These are phyloP conservation scores for Natrix natrix DNA, from an alignment of 2,797 vertebrate species.

Conservation along the genomic window DNA sequence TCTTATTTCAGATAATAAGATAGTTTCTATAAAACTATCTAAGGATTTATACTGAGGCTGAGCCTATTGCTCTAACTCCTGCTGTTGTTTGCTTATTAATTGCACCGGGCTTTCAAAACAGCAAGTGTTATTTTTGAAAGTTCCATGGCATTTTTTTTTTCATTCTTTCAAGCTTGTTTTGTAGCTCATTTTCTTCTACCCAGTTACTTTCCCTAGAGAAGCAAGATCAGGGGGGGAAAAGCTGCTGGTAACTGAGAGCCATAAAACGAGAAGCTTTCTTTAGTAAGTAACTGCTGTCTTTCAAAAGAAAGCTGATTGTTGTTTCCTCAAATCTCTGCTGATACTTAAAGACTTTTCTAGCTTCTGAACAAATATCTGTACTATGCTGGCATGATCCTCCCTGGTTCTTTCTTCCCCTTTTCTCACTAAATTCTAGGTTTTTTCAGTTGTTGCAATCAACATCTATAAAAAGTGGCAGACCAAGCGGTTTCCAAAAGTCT, in stretches of 20 bases:
- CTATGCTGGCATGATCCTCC: neutral
- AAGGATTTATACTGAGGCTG: slow-evolving; percentile 25
- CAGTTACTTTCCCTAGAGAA: slow-evolving; percentile 21
- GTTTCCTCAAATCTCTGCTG: neutral
- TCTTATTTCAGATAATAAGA: slow-evolving; percentile 40
- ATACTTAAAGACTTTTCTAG: neutral
- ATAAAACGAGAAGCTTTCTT: slow-evolving; percentile 7
- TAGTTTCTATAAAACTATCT: slow-evolving; percentile 15
- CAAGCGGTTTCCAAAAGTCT: neutral
- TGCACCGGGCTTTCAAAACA: slow-evolving; percentile 6
- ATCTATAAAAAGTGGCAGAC: neutral
- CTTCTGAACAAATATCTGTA: neutral
- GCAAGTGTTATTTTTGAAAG: slow-evolving; percentile 12
- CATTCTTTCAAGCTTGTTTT: neutral
- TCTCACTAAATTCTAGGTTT: neutral
- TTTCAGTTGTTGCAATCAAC: neutral
- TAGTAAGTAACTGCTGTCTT: slow-evolving; percentile 1
- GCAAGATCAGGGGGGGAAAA: neutral
- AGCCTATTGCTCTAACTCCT: slow-evolving; percentile 30
- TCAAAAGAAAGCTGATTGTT: neutral
- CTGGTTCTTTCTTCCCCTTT: neutral
- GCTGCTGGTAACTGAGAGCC: neutral
- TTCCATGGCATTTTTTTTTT: neutral
- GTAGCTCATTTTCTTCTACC: slow-evolving; percentile 14
- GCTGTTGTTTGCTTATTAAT: slow-evolving; percentile 36